Evolutionary conservation across 2,888 invertebrate species (phyloP), one percentile per base, ranked within the genome.

Genomic region (Congeria kusceri): DNA sequence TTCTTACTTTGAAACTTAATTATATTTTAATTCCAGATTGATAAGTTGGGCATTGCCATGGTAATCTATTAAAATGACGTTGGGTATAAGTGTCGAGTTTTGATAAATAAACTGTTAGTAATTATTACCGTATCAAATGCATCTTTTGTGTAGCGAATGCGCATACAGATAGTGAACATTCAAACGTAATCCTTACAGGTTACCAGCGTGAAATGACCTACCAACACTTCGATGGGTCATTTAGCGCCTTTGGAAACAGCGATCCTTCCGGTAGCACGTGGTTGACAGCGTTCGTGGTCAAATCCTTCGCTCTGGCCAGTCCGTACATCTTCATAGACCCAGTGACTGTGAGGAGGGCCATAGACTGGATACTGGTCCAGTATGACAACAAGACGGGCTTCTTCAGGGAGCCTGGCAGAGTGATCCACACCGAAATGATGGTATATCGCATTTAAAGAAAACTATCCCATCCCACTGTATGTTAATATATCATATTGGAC

Each of bases 131-230:
- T 39, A 39, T n/a, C n/a, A n/a, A n/a, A n/a, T n/a, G n/a, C n/a
- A n/a, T n/a, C n/a, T n/a, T n/a, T n/a, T 39, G 39, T 39, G 9
- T 39, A 5, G 9, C 32, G 9, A 39, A 39, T 15, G 15, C 39
- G 15, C 39, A 13, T 9, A 13, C 4, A 32, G 9, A 9, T 32
- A 32, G 9, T 39, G 39, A 7, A 13, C 1, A 3, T 39, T 7
- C 9, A 39, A 39, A 11, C 15, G 9, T 11, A 11, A 11, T 15
- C 39, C 53, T 25, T 4, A 27, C 65, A 94, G 94, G 98, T 3
- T 99, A 98, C 93, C 99, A 99, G 92, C 95, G 97, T 77, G 96
- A 99, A 91, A 95, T 99, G 91, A 97, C 96, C 0, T 99, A 97
- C 93, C 96, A 96, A 75, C 96, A 96, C 80, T 92, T 94, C 0